Conservation (phyloP, 2,888 invertebrate genomes). For the Lasioglossum marginatum region DNA sequence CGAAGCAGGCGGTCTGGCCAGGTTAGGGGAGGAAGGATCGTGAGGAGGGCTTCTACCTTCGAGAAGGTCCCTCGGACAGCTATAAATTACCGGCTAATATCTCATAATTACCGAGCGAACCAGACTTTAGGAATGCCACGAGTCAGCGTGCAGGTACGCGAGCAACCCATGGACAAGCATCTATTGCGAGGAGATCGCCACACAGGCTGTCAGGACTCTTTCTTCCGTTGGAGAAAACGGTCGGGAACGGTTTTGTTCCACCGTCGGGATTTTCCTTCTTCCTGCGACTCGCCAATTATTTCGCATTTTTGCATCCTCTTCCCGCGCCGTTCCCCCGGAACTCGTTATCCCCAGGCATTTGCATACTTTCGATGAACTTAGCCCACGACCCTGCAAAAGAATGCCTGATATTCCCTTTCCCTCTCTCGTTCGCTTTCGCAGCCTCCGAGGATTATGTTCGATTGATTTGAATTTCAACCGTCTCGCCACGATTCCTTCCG, state of each 20-base stretch:
- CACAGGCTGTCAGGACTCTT: neutral
- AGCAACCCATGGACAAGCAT: constrained; percentile 20
- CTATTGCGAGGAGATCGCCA: neutral
- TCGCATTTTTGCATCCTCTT: neutral
- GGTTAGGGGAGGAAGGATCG: constrained; percentile 36
- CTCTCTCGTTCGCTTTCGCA: neutral
- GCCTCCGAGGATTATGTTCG: neutral
- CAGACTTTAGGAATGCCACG: constrained; percentile 76
- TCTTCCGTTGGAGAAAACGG: neutral
- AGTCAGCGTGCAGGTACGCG: constrained; percentile 76
- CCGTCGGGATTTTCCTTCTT: neutral
- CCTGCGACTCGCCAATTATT: neutral
- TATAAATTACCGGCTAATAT: constrained; percentile 82
- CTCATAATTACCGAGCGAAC: constrained; percentile 80
- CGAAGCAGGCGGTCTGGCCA: neutral
- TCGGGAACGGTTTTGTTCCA: neutral
- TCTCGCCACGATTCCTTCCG: neutral
- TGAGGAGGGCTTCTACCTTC: constrained; percentile 56
- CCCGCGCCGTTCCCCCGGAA: neutral
- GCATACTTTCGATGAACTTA: neutral
- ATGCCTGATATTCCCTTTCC: neutral
- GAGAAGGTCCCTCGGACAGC: constrained; percentile 76
- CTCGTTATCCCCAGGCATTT: neutral
- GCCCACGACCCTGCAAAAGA: neutral
- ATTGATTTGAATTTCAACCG: neutral